Base-by-base conservation (phyloP, 1,140 invertebrate genomes). In the Holcopasites calliopsidis region DNA sequence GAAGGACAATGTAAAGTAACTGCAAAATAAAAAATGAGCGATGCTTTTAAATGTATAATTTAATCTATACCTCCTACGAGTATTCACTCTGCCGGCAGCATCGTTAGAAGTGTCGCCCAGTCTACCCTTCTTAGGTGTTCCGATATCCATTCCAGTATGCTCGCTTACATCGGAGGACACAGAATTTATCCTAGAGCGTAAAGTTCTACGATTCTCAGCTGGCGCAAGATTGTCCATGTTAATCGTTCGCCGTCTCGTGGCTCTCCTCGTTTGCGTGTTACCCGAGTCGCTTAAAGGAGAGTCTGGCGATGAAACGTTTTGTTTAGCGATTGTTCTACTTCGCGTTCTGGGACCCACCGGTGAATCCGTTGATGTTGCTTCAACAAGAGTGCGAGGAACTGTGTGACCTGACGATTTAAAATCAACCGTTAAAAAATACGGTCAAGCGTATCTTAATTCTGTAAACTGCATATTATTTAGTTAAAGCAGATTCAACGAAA, bases 311-410 rank as follows among this genome's bases (percentile, higher is more conserved):
- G 76, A 81, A n/a, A 58, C 80, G 61, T 54, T 44, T 47, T 54
- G 62, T 47, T 57, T 75, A 1, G 23, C 4, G 6, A 71, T 40
- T 33, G 77, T 60, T 16, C 76, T 86, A n/a, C 57, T 84, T 61
- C 85, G 84, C 3, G 71, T 82, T 10, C 86, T 90, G 7, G 85
- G 77, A 13, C 88, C 83, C 11, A 86, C 31, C 11, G 88, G 86
- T 23, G 87, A 88, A 68, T 86, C 82, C 6, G 71, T 38, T 0
- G 68, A 35, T n/a, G 28, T 7, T 31, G 69, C 28, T 10, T 6
- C n/a, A 1, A 35, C 10, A 1, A 58, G 31, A 44, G 3, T 4
- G 38, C 74, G 79, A 26, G 66, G n/a, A n/a, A n/a, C 74, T 61
- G n/a, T 77, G 16, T 66, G 77, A 52, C 58, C 83, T 85, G 21